Evolutionary conservation across 2,113 vertebrate genomes (phyloP), one percentile per base, ranked within the genome.

Genomic region (Python bivittatus): DNA sequence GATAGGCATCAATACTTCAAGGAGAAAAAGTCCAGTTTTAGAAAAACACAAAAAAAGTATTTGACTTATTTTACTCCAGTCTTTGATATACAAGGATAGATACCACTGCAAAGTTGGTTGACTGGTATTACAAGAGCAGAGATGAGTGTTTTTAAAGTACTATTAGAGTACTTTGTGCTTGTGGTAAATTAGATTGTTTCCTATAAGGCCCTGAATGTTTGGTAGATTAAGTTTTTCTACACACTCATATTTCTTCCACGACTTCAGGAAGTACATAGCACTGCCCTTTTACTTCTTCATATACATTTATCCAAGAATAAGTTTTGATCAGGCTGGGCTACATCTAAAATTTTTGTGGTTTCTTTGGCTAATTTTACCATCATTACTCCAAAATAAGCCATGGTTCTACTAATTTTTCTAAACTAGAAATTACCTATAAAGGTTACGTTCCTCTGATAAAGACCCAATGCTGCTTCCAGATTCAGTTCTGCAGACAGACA

Each of bases 1-100:
- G 98, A 89, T 99, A 99, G 0, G 99, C 98, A 64, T 99, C 98
- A 1, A 99, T 97, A 84, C 99, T 99, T 96, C 44, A 95, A 48
- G 61, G 94, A 85, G 93, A 84, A 89, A 93, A n/a, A 96, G 93
- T 57, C 0, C 0, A 89, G 56, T n/a, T 86, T 88, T 92, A 94
- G 64, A 86, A 84, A 72, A 7, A 92, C 38, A 25, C 29, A 83
- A 33, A 68, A n/a, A 88, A 1, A 23, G 3, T 92, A 83, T 83
- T 88, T 88, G 27, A 83, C 9, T 29, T 9, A 68, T 42, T 5
- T 1, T 13, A 3, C 72, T 89, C 27, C 72, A 92, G 15, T 23
- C 44, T 25, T 13, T 25, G 54, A 48, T 64, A 58, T 8, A 17
- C 10, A 79, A 92, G 2, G 33, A 57, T 29, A 33, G 56, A 23